phyloP scores from a whole-genome alignment of 2,797 vertebrate genomes.

The Pantherophis vulpinus region DNA sequence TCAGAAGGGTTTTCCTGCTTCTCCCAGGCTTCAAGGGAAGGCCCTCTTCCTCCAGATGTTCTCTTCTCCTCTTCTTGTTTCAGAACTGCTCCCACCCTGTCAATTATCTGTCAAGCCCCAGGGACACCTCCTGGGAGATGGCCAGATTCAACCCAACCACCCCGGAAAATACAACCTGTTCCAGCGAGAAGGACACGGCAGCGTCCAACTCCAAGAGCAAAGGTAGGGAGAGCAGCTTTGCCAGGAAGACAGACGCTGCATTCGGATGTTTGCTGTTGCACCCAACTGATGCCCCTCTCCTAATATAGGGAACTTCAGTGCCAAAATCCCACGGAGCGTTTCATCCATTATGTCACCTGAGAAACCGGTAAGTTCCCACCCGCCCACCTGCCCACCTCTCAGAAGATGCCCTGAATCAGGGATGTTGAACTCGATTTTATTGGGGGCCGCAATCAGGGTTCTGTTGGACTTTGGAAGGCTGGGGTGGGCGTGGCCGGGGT shows the following conservation, averaged over 20 bases:
- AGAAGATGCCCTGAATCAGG: neutral
- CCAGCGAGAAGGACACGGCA: conserved; percentile 58
- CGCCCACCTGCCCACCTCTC: accelerated
- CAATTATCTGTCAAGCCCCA: conserved; percentile 78
- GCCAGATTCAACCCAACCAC: conserved; percentile 68
- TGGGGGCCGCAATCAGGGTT: too few relatives aligned
- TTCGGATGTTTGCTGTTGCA: neutral
- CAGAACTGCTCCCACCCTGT: conserved; percentile 86
- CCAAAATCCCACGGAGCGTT: conserved; percentile 62
- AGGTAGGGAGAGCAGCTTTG: conserved; percentile 60
- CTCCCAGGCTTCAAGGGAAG: neutral
- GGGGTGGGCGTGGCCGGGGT: too few relatives aligned
- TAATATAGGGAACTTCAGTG: conserved; percentile 58
- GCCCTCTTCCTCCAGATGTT: neutral
- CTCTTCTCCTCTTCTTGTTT: conserved; percentile 18
- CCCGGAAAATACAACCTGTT: conserved; percentile 71
- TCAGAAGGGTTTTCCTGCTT: neutral
- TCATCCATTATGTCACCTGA: conserved; percentile 61
- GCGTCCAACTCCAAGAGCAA: conserved; percentile 60
- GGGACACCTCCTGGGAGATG: conserved; percentile 76
- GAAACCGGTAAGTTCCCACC: conserved; percentile 61
- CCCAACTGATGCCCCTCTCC: neutral
- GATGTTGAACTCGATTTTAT: too few relatives aligned
- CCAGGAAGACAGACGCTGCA: neutral
- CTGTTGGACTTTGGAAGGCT: too few relatives aligned